Evolutionary conservation across 1,140 invertebrate species (phyloP), one percentile per base, ranked within the genome.

Genomic region (Zaprionus kolodkinae): DNA sequence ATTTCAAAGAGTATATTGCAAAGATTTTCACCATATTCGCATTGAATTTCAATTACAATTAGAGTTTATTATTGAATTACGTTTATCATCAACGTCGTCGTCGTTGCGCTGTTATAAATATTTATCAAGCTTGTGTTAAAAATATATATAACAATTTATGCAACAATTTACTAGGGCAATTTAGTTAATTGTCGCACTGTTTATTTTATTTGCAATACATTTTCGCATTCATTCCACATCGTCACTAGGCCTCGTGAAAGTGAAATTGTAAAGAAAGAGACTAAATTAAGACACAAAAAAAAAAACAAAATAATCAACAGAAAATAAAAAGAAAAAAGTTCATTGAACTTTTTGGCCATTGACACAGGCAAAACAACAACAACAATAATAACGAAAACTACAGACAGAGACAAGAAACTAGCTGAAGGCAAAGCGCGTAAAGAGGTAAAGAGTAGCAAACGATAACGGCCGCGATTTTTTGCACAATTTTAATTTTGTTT

Each of bases 261-360:
- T 85, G 82, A 85, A 85, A 71, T 80, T 78, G 62, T 67, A 52
- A 70, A 66, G 45, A 57, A 57, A 80, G 48, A 69, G 67, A 65
- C 72, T 65, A 82, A 78, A 78, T 63, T 54, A 84, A 88, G 64
- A 57, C 70, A 79, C 76, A 76, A 85, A 81, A 57, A 56, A 68
- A 74, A 84, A 80, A 57, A 21, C 48, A 56, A 68, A 52, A 68
- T 61, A 71, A 63, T 45, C 52, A 65, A 55, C 76, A 57, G 69
- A 64, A 72, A 69, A 68, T 56, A 74, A 68, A 73, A 63, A 40
- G 70, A 75, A 61, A 75, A 70, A 64, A 79, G 84, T 85, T 88
- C 78, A 85, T 85, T 64, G 85, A 88, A 89, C 84, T 85, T 89
- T 80, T 86, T 86, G 45, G 70, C 81, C 78, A 84, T 88, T 89